Evolutionary conservation across 1,140 invertebrate species (phyloP).

Genomic region (Drosophila jambulina): DNA sequence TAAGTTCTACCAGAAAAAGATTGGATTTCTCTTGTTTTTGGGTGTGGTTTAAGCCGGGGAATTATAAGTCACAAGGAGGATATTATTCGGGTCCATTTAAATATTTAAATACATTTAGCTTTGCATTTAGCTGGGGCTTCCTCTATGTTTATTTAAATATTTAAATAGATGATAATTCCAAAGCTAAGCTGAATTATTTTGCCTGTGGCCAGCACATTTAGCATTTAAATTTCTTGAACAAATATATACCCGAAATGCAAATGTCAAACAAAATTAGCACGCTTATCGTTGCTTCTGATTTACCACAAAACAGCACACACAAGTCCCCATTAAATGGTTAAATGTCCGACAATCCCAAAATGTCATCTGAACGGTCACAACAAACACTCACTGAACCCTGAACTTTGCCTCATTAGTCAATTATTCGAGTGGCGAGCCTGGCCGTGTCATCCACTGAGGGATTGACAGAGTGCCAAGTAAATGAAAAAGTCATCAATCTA

Average conservation of each 20-base stretch:
- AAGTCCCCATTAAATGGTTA: slow-evolving; percentile 8
- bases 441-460: slow-evolving; percentile 10
- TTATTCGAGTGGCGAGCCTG: slow-evolving; percentile 13
- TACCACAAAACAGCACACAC: slow-evolving; percentile 18
- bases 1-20: slow-evolving; percentile 13
- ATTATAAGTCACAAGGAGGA: background rate
- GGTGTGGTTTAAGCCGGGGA: background rate
- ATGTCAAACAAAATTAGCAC: slow-evolving; percentile 10
- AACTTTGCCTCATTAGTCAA: slow-evolving; percentile 54
- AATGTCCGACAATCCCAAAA: slow-evolving; percentile 24
- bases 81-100: background rate
- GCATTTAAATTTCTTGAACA: background rate
- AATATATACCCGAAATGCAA: background rate
- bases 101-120: background rate
- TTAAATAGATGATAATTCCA: background rate
- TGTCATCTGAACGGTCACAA: slow-evolving; percentile 20
- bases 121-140: background rate
- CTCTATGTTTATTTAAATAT: too few species aligned
- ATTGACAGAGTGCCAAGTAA: slow-evolving; percentile 35
- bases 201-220: background rate
- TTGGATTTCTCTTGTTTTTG: slow-evolving; percentile 19
- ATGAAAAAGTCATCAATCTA: slow-evolving; percentile 51
- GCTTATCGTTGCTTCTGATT: slow-evolving; percentile 3
- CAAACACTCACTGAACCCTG: slow-evolving; percentile 32
- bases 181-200: background rate